phyloP scores from a whole-genome alignment of 2,113 vertebrate genomes.

The Saguinus midas region DNA sequence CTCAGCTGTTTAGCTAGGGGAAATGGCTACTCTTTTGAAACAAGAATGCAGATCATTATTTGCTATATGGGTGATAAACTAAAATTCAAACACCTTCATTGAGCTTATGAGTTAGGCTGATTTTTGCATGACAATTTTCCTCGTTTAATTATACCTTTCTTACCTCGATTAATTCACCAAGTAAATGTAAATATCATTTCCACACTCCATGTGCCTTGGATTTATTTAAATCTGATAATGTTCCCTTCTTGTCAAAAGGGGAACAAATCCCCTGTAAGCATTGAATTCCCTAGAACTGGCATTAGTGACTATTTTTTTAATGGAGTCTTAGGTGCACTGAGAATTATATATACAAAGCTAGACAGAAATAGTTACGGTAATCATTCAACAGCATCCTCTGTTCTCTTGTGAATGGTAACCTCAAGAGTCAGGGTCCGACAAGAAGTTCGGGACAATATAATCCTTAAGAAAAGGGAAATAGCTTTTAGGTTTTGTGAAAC shows the following conservation, averaged over 20 bases:
- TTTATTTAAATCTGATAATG: not conserved
- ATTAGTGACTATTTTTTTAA: not conserved
- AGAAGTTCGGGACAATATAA: not conserved
- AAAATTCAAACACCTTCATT: constrained; percentile 31
- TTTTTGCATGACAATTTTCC: constrained; percentile 5
- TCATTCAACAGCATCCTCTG: not conserved
- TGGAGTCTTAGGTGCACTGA: not conserved
- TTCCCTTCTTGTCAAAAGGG: not conserved
- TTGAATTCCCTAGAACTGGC: not conserved
- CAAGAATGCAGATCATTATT: not conserved
- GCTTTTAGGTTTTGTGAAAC: not conserved
- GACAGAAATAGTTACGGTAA: not conserved
- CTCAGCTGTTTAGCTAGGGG: not conserved
- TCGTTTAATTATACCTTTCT: constrained; percentile 42
- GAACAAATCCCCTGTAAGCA: not conserved
- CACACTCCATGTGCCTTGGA: not conserved
- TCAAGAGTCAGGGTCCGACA: not conserved
- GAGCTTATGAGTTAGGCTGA: not conserved
- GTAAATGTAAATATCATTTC: constrained; percentile 4
- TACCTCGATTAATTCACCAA: not conserved
- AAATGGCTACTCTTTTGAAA: constrained; percentile 5
- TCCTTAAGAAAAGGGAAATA: not conserved
- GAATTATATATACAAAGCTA: constrained; percentile 21
- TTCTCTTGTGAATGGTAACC: not conserved
- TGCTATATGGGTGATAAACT: not conserved